Evolutionary conservation across 2,797 vertebrate species (phyloP).

Genomic region (Tenualosa thibaudeaui): DNA sequence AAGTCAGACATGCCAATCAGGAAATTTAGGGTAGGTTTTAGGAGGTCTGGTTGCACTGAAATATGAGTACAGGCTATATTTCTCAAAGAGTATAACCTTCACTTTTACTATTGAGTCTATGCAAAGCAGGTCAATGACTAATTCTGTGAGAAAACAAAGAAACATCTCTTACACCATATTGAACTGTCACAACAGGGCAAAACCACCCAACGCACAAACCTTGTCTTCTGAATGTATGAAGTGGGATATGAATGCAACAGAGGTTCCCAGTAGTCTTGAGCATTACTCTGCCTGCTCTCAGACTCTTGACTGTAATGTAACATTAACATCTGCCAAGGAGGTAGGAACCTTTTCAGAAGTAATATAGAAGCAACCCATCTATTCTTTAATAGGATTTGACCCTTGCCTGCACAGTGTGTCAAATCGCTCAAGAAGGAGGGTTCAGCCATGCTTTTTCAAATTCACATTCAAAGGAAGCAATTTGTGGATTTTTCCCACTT

Average conservation of each 20-base stretch:
- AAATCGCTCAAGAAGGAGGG: not conserved
- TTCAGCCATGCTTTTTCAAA: not conserved
- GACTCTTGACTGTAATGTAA: not conserved
- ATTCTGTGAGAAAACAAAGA: not conserved
- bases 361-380: not conserved
- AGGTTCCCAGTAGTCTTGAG: not conserved
- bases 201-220: not conserved
- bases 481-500: not conserved
- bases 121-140: not conserved
- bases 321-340: not conserved
- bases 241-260: not conserved
- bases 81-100: no score
- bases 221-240: not conserved
- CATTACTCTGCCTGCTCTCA: not conserved
- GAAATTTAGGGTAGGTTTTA: not conserved
- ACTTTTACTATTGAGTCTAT: not conserved
- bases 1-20: not conserved
- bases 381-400: slow-evolving; percentile 3
- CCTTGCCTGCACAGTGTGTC: not conserved
- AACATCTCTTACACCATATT: not conserved
- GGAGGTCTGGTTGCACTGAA: no score
- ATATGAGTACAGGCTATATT: no score
- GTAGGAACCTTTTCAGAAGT: not conserved
- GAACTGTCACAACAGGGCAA: not conserved
- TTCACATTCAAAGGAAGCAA: not conserved